Evolutionary conservation across 2,113 vertebrate genomes (phyloP), one percentile per base, ranked within the genome.

Genomic region (Galbula dea): DNA sequence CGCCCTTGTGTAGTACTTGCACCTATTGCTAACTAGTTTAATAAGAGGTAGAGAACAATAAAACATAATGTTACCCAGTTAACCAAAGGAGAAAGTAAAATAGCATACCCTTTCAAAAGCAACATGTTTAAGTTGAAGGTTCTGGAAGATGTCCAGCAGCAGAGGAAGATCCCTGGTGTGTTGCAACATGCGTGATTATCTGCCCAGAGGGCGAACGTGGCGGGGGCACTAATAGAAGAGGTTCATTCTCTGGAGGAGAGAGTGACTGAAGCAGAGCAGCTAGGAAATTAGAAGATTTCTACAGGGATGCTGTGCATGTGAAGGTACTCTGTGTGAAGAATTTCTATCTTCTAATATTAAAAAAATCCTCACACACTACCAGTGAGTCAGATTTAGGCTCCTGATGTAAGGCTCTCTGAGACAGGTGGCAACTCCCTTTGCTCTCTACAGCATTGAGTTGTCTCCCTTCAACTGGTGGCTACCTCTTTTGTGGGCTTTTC

Each of bases 351-450:
- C 34, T 29, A 39, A 39, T 11, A 48, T 9, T 49, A 13, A 45
- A 36, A 48, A 54, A 61, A 21, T 12, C 24, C 36, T 74, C 21
- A 9, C 5, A 1, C 48, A 19, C 13, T 39, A 12, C 37, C 27
- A 32, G 45, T 13, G 20, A 61, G 39, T 55, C 24, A 49, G 20
- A 45, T 65, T 41, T 65, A 21, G 11, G 6, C 15, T 69, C 7
- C 27, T 32, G 54, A 29, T 22, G 7, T 0, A 0, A 4, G 4
- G 18, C 7, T 61, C 55, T 49, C 55, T 0, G 2, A 45, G 39
- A 19, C 5, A 9, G 32, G 3, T 8, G 18, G 10, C 13, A 46
- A 20, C 27, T 71, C 26, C 26, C 20, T 79, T 62, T 18, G 3
- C 11, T 10, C 2, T 18, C 32, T 5, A 0, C 29, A 27, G 30